Evolutionary conservation across 1,140 invertebrate genomes (phyloP).

Genomic region (Diplogasteroides magnus): DNA sequence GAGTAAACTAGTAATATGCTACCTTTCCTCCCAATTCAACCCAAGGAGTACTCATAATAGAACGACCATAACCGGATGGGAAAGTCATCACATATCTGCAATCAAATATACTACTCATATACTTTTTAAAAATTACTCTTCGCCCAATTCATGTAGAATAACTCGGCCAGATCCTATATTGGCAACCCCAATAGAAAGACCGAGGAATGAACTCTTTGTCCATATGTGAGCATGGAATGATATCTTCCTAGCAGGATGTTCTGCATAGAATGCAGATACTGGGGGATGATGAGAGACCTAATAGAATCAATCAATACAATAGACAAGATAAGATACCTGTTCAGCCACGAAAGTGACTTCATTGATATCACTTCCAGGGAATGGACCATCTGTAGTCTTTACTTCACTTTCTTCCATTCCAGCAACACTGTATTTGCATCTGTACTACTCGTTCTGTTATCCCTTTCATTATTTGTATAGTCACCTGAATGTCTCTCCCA

Average conservation of each 20-base stretch:
- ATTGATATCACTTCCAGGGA: conserved; percentile 51
- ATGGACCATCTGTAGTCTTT: conserved; percentile 56
- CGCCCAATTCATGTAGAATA: conserved; percentile 59
- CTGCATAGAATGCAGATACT: conserved; percentile 63
- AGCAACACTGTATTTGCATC: conserved; percentile 56
- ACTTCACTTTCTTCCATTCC: conserved; percentile 63
- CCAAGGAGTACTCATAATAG: conserved; percentile 62
- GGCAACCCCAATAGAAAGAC: conserved; percentile 61
- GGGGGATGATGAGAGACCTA: conserved; percentile 94
- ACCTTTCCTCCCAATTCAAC: conserved; percentile 61
- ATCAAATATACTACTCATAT: no score
- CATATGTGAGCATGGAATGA: conserved; percentile 62
- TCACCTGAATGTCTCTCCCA: conserved; percentile 63
- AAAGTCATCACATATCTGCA: conserved; percentile 61
- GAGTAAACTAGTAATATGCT: no score
- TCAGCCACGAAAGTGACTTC: conserved; percentile 77
- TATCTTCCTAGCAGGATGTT: conserved; percentile 58
- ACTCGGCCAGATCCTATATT: conserved; percentile 61
- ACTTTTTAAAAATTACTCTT: no score
- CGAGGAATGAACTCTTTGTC: conserved; percentile 63
- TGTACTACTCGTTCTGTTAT: not conserved
- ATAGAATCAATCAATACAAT: not conserved
- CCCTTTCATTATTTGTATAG: conserved; percentile 20
- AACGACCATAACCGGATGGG: conserved; percentile 62
- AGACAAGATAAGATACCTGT: conserved; percentile 61